Evolutionary conservation across 2,113 vertebrate species (phyloP), one percentile per base, ranked within the genome.

Genomic region (Pachyramphus minor): DNA sequence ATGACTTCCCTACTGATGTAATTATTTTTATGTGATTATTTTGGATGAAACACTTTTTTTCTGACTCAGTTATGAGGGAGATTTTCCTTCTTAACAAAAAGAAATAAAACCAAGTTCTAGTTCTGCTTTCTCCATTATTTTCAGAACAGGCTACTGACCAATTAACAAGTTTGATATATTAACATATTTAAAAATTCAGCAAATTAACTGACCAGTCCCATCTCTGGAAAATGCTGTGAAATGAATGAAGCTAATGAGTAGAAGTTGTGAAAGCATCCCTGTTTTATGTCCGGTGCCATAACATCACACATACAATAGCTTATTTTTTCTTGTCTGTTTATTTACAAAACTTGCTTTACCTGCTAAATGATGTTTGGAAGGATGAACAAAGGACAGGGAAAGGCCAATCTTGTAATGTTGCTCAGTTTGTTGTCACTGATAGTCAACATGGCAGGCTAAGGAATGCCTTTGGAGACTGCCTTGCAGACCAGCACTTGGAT

Each of bases 131-230:
- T 75, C 22, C 28, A 2, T 85, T 81, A 59, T 66, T 76, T 69
- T 69, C 28, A 49, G n/a, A 49, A 13, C 37, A 71, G 68, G 66
- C 33, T 72, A 23, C 33, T 79, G 50, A 66, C 14, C 5, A 6
- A n/a, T 72, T 92, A 86, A 60, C 6, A 55, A 66, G 90, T 90
- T 15, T 31, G 41, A 80, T 55, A 47, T 87, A 56, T 68, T 33
- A 62, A 41, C 15, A 49, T 42, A 47, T 80, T 35, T 3, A 35
- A 62, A 81, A 81, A 80, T 13, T 55, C 35, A 62, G 6, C 8
- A 49, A 25, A 42, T 69, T 62, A 81, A 63, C 19, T 39, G 45
- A 6, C 55, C 30, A 0, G 0, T 58, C 3, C 0, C 55, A 0
- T 83, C 12, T 74, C 25, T 84, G 47, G 52, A 81, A 92, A 47